phyloP scores from a whole-genome alignment of 2,797 vertebrate genomes.

The Oreochromis grahami region DNA sequence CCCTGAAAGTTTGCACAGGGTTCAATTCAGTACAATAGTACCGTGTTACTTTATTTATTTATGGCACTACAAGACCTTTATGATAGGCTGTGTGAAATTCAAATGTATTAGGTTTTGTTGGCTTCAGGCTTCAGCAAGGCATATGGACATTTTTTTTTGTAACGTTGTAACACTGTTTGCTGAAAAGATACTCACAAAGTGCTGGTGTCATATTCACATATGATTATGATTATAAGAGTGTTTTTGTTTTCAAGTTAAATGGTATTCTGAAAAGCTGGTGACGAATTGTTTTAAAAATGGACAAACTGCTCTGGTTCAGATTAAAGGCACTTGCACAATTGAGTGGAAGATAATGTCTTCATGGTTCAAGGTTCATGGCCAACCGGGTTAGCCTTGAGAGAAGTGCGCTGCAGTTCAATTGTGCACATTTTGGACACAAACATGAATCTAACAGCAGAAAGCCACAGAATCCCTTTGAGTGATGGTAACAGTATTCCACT shows the following conservation, averaged over 20 bases:
- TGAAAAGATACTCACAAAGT: not conserved
- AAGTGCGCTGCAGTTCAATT: not conserved
- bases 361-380: constrained; percentile 29
- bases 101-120: not conserved
- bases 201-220: not conserved
- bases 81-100: not conserved
- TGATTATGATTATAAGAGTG: not conserved
- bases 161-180: not conserved
- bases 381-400: not conserved
- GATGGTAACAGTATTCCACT: constrained; percentile 88
- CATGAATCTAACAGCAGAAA: constrained; percentile 71
- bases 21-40: not conserved
- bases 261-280: not conserved
- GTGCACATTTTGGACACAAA: not conserved
- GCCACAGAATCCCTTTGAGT: constrained; percentile 77
- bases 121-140: not conserved
- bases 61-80: not conserved
- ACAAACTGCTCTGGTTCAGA: not conserved
- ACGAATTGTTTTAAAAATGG: not conserved
- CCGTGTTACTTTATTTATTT: not conserved
- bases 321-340: not conserved
- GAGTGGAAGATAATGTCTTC: not conserved
- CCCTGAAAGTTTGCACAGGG: not conserved
- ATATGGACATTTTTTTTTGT: not conserved
- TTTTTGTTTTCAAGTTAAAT: not conserved